phyloP scores from a whole-genome alignment of 2,113 vertebrate genomes.

The Oncorhynchus mykiss region DNA sequence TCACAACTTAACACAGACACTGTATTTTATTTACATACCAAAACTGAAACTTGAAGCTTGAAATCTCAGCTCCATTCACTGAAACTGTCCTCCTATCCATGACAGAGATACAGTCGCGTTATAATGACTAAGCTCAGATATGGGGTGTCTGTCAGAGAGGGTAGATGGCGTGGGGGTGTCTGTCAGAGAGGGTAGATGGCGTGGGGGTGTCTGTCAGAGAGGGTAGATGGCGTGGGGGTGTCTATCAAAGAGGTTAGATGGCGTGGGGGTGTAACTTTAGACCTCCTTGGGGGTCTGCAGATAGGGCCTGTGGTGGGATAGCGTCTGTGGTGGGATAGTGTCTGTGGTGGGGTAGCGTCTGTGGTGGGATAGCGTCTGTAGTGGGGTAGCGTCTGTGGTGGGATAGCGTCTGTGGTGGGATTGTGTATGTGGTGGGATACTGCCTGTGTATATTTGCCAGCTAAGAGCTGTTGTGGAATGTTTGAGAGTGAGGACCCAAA shows the following conservation, averaged over 20 bases:
- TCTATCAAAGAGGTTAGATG: constrained; percentile 11
- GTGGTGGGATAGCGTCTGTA: constrained; percentile 36
- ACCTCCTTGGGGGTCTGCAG: not conserved
- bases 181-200: too few relatives aligned
- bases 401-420: too few relatives aligned
- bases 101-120: constrained; percentile 28
- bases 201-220: not conserved
- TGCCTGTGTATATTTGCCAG: constrained; percentile 52
- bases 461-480: constrained; percentile 33
- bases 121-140: constrained; percentile 47
- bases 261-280: constrained; percentile 44
- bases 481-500: constrained; percentile 26
- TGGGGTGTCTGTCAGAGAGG: not conserved
- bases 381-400: too few relatives aligned
- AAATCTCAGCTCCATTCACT: constrained; percentile 17
- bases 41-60: not conserved
- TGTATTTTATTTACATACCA: too few relatives aligned
- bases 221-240: constrained; percentile 20
- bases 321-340: constrained; percentile 23
- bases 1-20: too few relatives aligned
- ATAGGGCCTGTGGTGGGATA: constrained; percentile 1
- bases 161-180: constrained; percentile 22
- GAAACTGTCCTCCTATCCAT: constrained; percentile 13
- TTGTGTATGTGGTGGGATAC: constrained; percentile 1
- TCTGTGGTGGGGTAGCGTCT: constrained; percentile 23